Evolutionary conservation across 2,113 vertebrate genomes (phyloP), one percentile per base, ranked within the genome.

Genomic region (Lophius piscatorius): DNA sequence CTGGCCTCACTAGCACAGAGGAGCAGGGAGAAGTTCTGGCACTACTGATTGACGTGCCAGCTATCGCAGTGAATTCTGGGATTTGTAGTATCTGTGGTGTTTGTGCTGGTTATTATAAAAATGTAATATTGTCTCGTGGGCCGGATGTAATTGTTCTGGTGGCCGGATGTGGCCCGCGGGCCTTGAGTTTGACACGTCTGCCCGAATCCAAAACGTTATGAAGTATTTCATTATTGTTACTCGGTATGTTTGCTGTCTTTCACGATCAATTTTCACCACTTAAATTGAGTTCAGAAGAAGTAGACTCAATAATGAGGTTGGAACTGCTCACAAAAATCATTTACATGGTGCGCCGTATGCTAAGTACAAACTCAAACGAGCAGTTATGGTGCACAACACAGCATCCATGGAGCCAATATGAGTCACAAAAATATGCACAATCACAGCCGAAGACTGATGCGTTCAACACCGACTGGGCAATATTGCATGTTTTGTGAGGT

Each of bases 221-320:
- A n/a, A n/a, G n/a, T n/a, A 74, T 79, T 82, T 77, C 70, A 84
- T 84, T 72, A 79, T 67, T 68, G n/a, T 69, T 42, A 56, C 31
- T 21, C 26, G 23, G 66, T 63, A 44, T 51, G n/a, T 47, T 50
- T 40, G 2, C 64, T 46, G 26, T 51, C 75, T 76, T 60, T 85
- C 82, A 85, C 44, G 50, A 61, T 68, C 45, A 41, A 82, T 82
- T 65, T 80, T 60, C 51, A 2, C 81, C 80, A 74, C 42, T 12
- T 1, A 29, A 63, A 31, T 28, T 28, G 47, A 44, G 61, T 62
- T 57, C 78, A 80, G 44, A 40, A 55, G 63, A 73, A 52, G 52
- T 52, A 50, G 11, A 59, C 42, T 57, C 34, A 51, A 41, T 41
- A 45, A 50, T 44, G 49, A 56, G 31, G 31, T 6, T 21, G 36